Evolutionary conservation across 2,797 vertebrate species (phyloP).

Genomic region (Fringilla coelebs): DNA sequence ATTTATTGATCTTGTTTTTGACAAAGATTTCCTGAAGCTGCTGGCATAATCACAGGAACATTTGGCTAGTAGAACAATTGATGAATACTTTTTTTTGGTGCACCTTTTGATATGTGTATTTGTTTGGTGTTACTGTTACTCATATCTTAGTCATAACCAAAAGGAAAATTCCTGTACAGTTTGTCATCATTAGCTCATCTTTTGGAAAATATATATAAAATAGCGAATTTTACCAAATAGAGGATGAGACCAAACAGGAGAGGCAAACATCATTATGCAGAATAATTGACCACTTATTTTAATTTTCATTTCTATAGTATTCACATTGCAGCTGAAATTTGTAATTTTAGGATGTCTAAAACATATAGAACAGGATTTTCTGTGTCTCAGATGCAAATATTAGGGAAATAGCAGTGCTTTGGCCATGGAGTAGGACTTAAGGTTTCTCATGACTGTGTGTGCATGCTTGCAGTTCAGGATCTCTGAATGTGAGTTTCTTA

Average conservation of each 20-base stretch:
- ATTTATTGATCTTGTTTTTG: not conserved
- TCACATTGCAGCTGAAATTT: not conserved
- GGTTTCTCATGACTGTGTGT: not conserved
- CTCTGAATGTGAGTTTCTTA: not conserved
- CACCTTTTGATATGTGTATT: fast-evolving
- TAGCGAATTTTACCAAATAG: not conserved
- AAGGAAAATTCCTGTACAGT: not conserved
- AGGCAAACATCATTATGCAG: not conserved
- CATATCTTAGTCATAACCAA: not conserved
- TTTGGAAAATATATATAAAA: not conserved
- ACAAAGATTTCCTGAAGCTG: not conserved
- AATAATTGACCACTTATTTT: not conserved
- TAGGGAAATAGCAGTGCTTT: not conserved
- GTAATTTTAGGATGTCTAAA: not conserved
- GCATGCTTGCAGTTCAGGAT: not conserved
- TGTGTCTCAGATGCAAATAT: not conserved
- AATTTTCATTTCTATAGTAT: not conserved
- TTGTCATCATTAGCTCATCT: not conserved
- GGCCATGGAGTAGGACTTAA: not conserved
- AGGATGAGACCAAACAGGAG: not conserved
- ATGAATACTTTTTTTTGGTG: not conserved
- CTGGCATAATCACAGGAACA: not conserved
- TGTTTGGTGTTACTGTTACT: not conserved
- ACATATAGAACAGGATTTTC: not conserved
- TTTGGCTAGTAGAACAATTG: not conserved